A percentile compares a stretch with the other conserved stretches of the same genome.
Conservation (phyloP, 1,140 invertebrate genomes). For the Phenacoccus solenopsis region DNA sequence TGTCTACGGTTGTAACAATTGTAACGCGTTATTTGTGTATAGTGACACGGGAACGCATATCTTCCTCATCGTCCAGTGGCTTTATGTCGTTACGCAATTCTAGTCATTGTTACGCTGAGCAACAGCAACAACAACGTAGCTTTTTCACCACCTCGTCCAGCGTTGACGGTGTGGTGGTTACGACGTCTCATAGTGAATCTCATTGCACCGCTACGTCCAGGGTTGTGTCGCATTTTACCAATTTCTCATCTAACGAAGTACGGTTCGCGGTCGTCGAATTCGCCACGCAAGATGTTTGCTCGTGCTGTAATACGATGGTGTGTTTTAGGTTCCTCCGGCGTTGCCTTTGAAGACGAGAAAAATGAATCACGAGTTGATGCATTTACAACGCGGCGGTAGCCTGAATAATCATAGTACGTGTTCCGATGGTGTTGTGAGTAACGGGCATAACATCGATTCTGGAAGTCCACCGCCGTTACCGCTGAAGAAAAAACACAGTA, state of each 20-base stretch:
- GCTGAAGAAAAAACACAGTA: slow-evolving; percentile 84
- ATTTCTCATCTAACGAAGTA: not conserved
- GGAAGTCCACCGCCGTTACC: slow-evolving; percentile 74
- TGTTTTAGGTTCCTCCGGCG: not conserved
- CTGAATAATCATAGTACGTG: not conserved
- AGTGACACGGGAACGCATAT: slow-evolving; percentile 6
- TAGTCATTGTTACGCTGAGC: slow-evolving; percentile 6
- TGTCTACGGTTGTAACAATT: not conserved
- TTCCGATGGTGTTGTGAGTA: not conserved
- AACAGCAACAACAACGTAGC: not conserved
- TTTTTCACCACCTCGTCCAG: not conserved
- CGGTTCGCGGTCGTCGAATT: too few relatives aligned
- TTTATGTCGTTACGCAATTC: slow-evolving; percentile 3
- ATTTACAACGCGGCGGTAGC: not conserved
- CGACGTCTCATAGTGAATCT: slow-evolving; percentile 47
- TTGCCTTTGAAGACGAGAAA: not conserved
- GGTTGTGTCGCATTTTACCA: not conserved
- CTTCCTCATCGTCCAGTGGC: slow-evolving; percentile 11
- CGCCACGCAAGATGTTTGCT: too few relatives aligned
- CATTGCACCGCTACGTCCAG: not conserved
- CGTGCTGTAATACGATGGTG: not conserved
- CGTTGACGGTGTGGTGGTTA: slow-evolving; percentile 35
- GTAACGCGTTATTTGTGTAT: not conserved
- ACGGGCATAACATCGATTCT: slow-evolving; percentile 18
- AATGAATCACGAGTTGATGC: not conserved